These are phyloP conservation scores for Sipha maydis DNA, from an alignment of 2,888 invertebrate species.

Conservation along the genomic window DNA sequence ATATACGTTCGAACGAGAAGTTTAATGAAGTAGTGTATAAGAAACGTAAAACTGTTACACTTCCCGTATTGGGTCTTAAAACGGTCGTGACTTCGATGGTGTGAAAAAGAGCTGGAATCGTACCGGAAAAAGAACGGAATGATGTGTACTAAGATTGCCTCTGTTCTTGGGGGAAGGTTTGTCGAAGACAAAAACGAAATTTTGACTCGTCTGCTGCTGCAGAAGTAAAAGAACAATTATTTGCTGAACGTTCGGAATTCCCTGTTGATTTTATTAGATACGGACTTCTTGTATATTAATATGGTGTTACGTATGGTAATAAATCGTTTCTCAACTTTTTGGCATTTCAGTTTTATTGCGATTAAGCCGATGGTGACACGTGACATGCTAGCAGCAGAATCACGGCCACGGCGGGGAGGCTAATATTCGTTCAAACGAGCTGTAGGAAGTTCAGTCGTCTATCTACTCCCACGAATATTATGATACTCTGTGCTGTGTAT, in stretches of 20 bases:
- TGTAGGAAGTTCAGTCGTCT: slow-evolving; percentile 9
- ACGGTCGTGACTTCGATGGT: too few species aligned
- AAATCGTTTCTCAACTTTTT: slow-evolving; percentile 31
- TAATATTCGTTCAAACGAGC: neutral
- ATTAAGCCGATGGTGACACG: neutral
- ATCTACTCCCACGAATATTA: neutral
- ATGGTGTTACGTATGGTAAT: neutral
- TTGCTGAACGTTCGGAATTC: neutral
- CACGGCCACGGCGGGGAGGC: neutral
- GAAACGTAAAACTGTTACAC: too few species aligned
- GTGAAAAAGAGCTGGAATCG: too few species aligned
- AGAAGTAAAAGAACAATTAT: neutral
- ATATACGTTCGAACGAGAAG: too few species aligned
- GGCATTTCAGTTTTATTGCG: slow-evolving; percentile 8
- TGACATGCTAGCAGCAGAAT: too few species aligned
- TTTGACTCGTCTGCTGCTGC: neutral
- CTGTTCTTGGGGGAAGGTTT: neutral
- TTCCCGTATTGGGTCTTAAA: too few species aligned
- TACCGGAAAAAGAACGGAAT: too few species aligned
- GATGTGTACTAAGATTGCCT: neutral
- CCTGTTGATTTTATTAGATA: neutral
- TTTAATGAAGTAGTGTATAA: too few species aligned
- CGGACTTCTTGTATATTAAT: neutral
- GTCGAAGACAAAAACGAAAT: neutral
- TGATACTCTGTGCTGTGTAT: neutral